Base-by-base conservation (phyloP, 2,113 vertebrate genomes). In the Butorides virescens region DNA sequence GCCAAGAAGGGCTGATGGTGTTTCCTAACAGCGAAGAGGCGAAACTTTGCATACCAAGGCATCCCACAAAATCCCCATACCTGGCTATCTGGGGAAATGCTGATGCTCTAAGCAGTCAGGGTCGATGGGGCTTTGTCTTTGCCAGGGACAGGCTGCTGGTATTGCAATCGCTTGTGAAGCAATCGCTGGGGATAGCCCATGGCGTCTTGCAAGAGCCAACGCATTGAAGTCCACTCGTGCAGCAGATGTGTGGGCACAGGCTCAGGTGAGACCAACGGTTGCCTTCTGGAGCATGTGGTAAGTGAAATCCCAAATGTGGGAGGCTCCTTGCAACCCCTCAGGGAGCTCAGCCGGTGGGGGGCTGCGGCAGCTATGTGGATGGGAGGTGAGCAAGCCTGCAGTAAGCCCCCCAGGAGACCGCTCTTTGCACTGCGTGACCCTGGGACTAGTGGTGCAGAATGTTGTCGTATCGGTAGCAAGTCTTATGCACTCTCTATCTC, bases 101-200 rank as follows among this genome's bases (percentile, higher is more conserved):
- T 47, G 36, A 6, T 13, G 13, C 12, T 39, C 6, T 29, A 29
- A 52, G 39, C 4, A 26, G 27, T 9, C 26, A 42, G 34, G 13
- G 17, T n/a, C 30, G 59, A 44, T 46, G 59, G 39, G 29, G 11
- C 16, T 79, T 80, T 62, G 23, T 42, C 15, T 73, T 76, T 78
- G 26, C 22, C 22, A 15, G 36, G 20, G 20, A 39, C 26, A 52
- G 53, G 8, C 20, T 58, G 74, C 26, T 13, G 7, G 1, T 30
- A 8, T 5, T 18, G 30, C 20, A 30, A 68, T 14, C 1, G 0
- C 9, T 8, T 23, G 13, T 2, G 3, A 47, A 72, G 7, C 0
- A 3, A 52, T 7, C 0, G 2, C 4, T 2, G 1, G 6, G 0
- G 1, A n/a, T 8, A 30, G 8, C 10, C 22, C 39, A 3, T 1